phyloP scores from a whole-genome alignment of 1,140 invertebrate species.

The Philotrypesis tridentata region DNA sequence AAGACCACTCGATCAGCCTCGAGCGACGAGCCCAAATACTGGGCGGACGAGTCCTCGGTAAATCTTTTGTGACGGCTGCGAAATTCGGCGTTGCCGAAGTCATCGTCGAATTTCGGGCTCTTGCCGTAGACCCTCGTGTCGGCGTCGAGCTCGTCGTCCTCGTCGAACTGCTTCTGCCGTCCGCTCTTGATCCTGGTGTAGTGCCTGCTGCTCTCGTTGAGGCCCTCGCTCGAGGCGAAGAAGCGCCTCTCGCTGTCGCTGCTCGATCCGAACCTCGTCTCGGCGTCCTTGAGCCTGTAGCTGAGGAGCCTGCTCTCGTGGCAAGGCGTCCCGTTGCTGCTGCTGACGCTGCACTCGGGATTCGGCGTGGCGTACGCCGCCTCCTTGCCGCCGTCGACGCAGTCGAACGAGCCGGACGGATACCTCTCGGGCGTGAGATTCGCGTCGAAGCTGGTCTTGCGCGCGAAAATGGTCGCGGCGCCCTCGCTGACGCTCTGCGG shows the following conservation, averaged over 20 bases:
- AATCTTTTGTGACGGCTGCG: neutral
- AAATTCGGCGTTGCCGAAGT: slow-evolving; percentile 56
- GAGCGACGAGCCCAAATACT: slow-evolving; percentile 7
- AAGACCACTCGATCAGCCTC: slow-evolving; percentile 64
- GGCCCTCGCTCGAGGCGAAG: slow-evolving; percentile 62
- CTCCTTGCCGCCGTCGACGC: slow-evolving; percentile 59
- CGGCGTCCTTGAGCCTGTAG: slow-evolving; percentile 54
- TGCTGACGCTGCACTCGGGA: slow-evolving; percentile 34
- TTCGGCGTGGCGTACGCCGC: neutral
- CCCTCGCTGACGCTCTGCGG: slow-evolving; percentile 65
- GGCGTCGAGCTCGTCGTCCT: slow-evolving; percentile 66
- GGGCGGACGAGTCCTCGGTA: slow-evolving; percentile 53
- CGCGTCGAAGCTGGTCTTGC: slow-evolving; percentile 59
- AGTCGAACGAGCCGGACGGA: slow-evolving; percentile 62
- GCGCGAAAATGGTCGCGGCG: slow-evolving; percentile 53
- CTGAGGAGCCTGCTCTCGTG: slow-evolving; percentile 34
- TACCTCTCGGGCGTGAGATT: slow-evolving; percentile 54
- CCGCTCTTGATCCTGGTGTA: slow-evolving; percentile 63
- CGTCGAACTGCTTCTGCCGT: slow-evolving; percentile 67
- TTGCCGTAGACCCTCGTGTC: slow-evolving; percentile 69
- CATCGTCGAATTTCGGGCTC: slow-evolving; percentile 71
- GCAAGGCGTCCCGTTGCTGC: neutral
- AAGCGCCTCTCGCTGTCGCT: slow-evolving; percentile 65
- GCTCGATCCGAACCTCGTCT: slow-evolving; percentile 63
- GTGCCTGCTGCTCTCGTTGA: slow-evolving; percentile 60